Conservation (phyloP, 2,113 vertebrate genomes). For the Sander lucioperca region DNA sequence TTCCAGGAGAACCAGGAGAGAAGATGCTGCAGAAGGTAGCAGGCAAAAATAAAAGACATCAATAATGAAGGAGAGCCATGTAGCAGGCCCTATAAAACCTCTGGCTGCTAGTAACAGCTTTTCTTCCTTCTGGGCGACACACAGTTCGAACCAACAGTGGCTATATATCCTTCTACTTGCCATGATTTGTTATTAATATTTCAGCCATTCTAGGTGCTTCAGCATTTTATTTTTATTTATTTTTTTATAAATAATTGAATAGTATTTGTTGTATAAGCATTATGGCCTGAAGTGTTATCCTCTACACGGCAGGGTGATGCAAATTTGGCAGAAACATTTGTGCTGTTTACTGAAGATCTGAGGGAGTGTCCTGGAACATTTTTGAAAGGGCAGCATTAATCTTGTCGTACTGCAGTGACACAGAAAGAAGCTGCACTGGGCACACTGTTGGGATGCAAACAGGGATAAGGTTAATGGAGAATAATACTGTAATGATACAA, state of each 20-base stretch:
- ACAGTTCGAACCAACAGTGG: conserved; percentile 25
- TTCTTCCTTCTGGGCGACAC: conserved; percentile 32
- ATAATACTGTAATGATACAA: conserved; percentile 42
- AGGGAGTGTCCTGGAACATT: conserved; percentile 69
- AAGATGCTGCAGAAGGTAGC: background rate
- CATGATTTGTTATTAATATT: conserved; percentile 52
- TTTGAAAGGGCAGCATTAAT: conserved; percentile 75
- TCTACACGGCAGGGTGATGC: conserved; percentile 1
- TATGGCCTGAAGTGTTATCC: conserved; percentile 6
- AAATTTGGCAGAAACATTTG: conserved; percentile 50
- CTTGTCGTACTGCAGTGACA: conserved; percentile 47
- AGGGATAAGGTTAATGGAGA: conserved; percentile 56
- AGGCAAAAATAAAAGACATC: background rate
- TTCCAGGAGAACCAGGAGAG: too few species aligned
- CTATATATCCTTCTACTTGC: conserved; percentile 17
- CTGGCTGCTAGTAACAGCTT: conserved; percentile 11
- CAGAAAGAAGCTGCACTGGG: conserved; percentile 19
- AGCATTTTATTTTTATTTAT: conserved; percentile 9
- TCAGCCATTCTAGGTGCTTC: conserved; percentile 23
- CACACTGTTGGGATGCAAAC: conserved; percentile 42
- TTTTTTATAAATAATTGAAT: conserved; percentile 51
- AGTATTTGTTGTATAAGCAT: conserved; percentile 41
- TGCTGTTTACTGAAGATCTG: conserved; percentile 53
- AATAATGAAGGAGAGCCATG: conserved; percentile 38
- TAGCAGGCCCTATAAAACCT: conserved; percentile 15